Evolutionary conservation across 2,797 vertebrate species (phyloP), one percentile per base, ranked within the genome.

Genomic region (Danio albolineatus): DNA sequence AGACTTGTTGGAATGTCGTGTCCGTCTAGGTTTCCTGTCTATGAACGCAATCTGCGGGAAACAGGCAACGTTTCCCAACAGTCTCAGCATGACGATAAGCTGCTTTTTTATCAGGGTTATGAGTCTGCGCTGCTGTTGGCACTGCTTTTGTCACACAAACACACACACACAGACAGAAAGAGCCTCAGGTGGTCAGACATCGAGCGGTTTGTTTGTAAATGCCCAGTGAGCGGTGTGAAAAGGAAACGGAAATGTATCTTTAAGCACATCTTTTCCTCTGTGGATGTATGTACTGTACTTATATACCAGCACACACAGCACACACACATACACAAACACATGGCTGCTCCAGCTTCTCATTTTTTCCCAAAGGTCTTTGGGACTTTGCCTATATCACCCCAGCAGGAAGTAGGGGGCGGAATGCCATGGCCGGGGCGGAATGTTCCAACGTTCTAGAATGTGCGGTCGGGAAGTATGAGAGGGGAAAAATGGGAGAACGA

Each of bases 381-480:
- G 82, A 73, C 73, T 71, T 62, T 78, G 38, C 76, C 88, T 88
- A 90, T 94, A 93, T 95, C 94, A 84, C 91, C 94, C 85, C 87
- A 78, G 82, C 83, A 83, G 84, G 84, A 85, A 85, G 84, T 84
- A 83, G 86, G 86, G 85, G 87, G 88, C 87, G 90, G 73, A 94
- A 93, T 95, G 94, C 93, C 94, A 93, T 87, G 90, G 92, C 92
- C 94, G 83, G 94, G 92, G 94, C 88, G 91, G 85, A 97, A 95
- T 96, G 94, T 98, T 96, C 95, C 96, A 88, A 85, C 86, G 83
- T 87, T 90, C 79, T 87, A 89, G 86, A 92, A 90, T 87, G 92
- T 91, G 92, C 61, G 83, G 93, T 92, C 90, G 95, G 96, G 96
- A 97, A 96, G 90, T 95, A 84, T 96, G 95, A 96, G 95, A 91